A percentile compares a stretch with the other conserved stretches of the same genome.
Conservation (phyloP, 92 coral and sea anemone genomes). For the Epizoanthus fatuus region DNA sequence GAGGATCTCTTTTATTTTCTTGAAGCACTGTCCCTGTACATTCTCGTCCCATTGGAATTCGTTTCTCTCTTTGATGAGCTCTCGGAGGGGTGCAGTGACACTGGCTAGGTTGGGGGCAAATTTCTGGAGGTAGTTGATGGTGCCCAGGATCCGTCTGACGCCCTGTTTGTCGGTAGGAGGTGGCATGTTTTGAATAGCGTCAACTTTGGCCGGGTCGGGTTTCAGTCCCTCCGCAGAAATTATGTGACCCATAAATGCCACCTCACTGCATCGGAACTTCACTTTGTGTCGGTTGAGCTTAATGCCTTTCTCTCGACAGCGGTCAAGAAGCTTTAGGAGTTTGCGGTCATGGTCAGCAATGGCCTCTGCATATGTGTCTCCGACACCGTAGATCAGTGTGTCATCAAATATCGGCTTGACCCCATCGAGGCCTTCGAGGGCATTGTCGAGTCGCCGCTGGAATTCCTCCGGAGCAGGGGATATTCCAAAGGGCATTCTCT, state of each 20-base stretch:
- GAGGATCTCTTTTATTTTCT: too few species aligned
- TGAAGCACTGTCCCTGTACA: too few species aligned
- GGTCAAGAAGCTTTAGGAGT: constrained; percentile 1
- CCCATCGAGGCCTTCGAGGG: constrained; percentile 16
- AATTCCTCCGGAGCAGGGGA: constrained; percentile 48
- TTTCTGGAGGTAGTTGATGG: constrained; percentile 24
- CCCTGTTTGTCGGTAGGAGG: constrained; percentile 33
- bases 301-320: constrained; percentile 22
- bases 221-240: constrained; percentile 18
- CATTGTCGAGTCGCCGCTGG: constrained; percentile 29
- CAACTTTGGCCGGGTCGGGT: constrained; percentile 28
- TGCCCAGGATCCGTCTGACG: constrained; percentile 27
- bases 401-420: constrained; percentile 28
- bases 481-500: constrained; percentile 33
- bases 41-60: too few species aligned
- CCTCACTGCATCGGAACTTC: constrained; percentile 13
- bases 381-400: constrained; percentile 37
- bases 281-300: constrained; percentile 30
- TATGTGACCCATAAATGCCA: constrained; percentile 34
- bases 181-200: constrained; percentile 37
- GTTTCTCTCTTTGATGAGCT: not conserved
- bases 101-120: constrained; percentile 17
- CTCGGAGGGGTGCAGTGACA: constrained; percentile 32
- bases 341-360: constrained; percentile 28
- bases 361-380: constrained; percentile 27